These are phyloP conservation scores for Cydia strobilella DNA, from an alignment of 1,140 invertebrate genomes.

Conservation along the genomic window DNA sequence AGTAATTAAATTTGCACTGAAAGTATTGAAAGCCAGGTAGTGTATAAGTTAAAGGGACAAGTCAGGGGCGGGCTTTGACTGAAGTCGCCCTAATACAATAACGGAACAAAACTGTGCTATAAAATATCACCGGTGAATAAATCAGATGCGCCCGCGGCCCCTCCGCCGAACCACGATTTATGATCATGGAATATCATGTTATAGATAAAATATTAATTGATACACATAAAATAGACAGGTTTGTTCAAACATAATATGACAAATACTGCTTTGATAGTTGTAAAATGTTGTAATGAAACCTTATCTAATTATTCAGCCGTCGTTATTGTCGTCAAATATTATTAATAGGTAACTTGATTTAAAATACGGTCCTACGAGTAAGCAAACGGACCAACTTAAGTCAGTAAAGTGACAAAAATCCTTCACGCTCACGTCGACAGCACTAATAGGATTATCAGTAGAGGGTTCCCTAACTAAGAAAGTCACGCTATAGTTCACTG, in stretches of 20 bases:
- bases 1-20: background rate
- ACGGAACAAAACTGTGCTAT: constrained; percentile 82
- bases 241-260: background rate
- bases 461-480: constrained; percentile 10
- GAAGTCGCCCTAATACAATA: constrained; percentile 82
- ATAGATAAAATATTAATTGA: constrained; percentile 74
- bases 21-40: constrained; percentile 8
- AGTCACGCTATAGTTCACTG: constrained; percentile 22
- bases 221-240: constrained; percentile 21
- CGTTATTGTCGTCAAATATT: background rate
- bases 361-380: background rate
- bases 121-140: constrained; percentile 82
- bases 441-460: constrained; percentile 25
- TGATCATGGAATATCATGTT: constrained; percentile 64
- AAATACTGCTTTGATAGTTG: background rate
- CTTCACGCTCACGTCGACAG: background rate
- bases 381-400: background rate
- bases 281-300: background rate
- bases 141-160: constrained; percentile 71
- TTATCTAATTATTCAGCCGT: background rate
- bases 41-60: constrained; percentile 9
- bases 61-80: constrained; percentile 43
- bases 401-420: background rate
- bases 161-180: constrained; percentile 69
- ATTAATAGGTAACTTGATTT: background rate